phyloP scores from a whole-genome alignment of 2,888 invertebrate species.

The Mylabris sibirica region DNA sequence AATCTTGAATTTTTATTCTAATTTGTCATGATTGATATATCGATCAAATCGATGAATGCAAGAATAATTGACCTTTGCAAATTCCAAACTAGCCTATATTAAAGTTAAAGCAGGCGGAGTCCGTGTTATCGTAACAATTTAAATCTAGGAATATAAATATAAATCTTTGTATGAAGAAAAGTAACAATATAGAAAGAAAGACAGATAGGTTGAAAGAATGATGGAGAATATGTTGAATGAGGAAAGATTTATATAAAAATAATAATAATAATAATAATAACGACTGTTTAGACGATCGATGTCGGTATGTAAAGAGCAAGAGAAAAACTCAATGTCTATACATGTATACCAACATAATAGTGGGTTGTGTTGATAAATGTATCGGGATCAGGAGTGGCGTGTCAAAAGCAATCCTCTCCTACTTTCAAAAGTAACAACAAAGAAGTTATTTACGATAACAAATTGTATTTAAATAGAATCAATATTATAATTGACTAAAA shows the following conservation, averaged over 20 bases:
- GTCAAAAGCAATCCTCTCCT: conserved; percentile 15
- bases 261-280: background rate
- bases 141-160: conserved; percentile 21
- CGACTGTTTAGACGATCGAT: conserved; percentile 6
- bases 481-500: conserved; percentile 4
- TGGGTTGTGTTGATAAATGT: conserved; percentile 24
- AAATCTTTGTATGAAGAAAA: conserved; percentile 15
- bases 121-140: conserved; percentile 42
- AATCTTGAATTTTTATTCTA: background rate
- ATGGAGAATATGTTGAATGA: too few species aligned
- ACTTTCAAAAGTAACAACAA: conserved; percentile 8
- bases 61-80: conserved; percentile 46
- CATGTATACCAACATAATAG: conserved; percentile 1
- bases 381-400: conserved; percentile 27
- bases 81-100: conserved; percentile 50
- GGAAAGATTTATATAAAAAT: background rate
- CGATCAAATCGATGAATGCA: background rate
- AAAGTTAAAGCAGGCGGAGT: conserved; percentile 44
- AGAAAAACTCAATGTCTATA: background rate
- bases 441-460: conserved; percentile 24
- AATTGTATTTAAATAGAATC: conserved; percentile 28
- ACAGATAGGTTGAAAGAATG: background rate
- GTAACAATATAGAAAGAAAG: background rate
- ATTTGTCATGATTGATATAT: conserved; percentile 10
- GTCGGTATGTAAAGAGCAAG: conserved; percentile 9